Evolutionary conservation across 2,113 vertebrate genomes (phyloP).

Genomic region (Burhinus bistriatus): DNA sequence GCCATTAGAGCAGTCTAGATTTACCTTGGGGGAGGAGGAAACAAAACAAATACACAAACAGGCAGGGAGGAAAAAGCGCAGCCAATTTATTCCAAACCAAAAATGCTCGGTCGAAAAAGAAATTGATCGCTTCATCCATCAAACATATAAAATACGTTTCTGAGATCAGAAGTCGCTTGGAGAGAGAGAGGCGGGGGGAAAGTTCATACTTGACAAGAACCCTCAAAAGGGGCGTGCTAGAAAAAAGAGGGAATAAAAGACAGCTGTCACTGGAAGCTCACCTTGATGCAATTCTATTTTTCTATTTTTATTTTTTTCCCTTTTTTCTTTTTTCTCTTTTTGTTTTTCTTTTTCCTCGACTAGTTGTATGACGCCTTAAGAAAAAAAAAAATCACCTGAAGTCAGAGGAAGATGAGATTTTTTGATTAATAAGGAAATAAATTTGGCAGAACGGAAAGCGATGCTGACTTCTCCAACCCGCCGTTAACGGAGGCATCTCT

Average conservation of each 20-base stretch:
- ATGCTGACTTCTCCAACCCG: neutral
- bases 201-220: constrained; percentile 1
- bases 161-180: neutral
- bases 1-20: neutral
- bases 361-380: neutral
- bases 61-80: neutral
- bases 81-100: constrained; percentile 1
- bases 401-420: neutral
- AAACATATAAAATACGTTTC: constrained; percentile 17
- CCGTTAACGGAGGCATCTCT: neutral
- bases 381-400: neutral
- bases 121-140: constrained; percentile 39
- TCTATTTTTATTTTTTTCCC: neutral
- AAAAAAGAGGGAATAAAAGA: neutral
- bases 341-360: rapidly evolving
- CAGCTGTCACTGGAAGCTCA: neutral
- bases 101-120: neutral
- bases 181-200: neutral
- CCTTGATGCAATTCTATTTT: neutral
- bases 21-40: neutral
- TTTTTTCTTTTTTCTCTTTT: rapidly evolving
- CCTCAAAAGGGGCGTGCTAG: neutral
- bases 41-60: neutral
- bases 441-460: neutral
- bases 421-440: constrained; percentile 37